phyloP scores from a whole-genome alignment of 2,888 invertebrate species.

The Empis stercorea region DNA sequence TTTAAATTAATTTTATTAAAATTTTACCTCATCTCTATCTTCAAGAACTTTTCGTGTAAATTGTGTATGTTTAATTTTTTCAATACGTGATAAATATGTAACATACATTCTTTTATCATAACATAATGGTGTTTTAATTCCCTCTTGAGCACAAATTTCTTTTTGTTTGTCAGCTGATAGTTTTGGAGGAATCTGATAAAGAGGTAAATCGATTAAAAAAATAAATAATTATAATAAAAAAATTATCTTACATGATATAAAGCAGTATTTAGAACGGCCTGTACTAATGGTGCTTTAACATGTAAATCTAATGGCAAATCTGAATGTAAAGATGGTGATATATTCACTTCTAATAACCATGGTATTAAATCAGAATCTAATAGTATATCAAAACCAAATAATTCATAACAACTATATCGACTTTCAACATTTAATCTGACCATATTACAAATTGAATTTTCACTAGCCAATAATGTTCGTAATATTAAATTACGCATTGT shows the following conservation, averaged over 20 bases:
- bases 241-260: slow-evolving; percentile 63
- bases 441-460: slow-evolving; percentile 59
- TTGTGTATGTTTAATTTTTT: slow-evolving; percentile 43
- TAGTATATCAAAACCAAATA: slow-evolving; percentile 91
- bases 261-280: slow-evolving; percentile 81
- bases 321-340: slow-evolving; percentile 81
- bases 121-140: slow-evolving; percentile 42
- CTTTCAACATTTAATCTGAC: slow-evolving; percentile 62
- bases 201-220: no score
- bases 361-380: slow-evolving; percentile 84
- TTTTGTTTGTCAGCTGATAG: slow-evolving; percentile 29
- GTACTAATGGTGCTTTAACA: slow-evolving; percentile 87
- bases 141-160: slow-evolving; percentile 25
- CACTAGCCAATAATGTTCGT: slow-evolving; percentile 84
- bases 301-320: slow-evolving; percentile 78
- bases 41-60: slow-evolving; percentile 30
- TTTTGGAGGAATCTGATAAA: slow-evolving; percentile 30
- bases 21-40: slow-evolving; percentile 26
- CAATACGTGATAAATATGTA: slow-evolving; percentile 52
- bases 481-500: slow-evolving; percentile 81
- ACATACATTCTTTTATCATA: slow-evolving; percentile 59
- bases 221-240: background rate
- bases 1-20: no score
- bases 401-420: slow-evolving; percentile 81
- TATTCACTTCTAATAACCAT: slow-evolving; percentile 92